Percentiles rank a stretch among this genome's conserved stretches.
phyloP scores from a whole-genome alignment of 1,140 invertebrate species.

The Aphaenogaster rudis region DNA sequence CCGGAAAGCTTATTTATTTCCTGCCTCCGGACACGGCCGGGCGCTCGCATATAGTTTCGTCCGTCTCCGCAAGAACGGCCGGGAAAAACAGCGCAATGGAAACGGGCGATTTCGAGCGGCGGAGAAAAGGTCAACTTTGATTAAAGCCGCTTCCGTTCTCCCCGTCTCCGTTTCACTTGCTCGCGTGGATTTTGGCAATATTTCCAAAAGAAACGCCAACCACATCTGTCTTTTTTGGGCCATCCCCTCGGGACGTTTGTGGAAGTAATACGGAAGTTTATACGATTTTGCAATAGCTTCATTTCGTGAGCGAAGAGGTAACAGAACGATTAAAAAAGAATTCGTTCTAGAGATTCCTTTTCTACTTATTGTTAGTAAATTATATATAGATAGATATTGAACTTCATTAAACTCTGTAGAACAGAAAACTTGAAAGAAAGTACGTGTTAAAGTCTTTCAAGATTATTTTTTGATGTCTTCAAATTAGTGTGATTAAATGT shows the following conservation, averaged over 20 bases:
- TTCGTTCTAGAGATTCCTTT: neutral
- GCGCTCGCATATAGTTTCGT: conserved; percentile 39
- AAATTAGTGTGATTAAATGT: neutral
- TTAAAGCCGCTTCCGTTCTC: conserved; percentile 35
- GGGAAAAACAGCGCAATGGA: conserved; percentile 22
- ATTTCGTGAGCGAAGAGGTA: neutral
- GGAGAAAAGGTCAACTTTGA: conserved; percentile 46
- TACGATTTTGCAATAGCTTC: conserved; percentile 33
- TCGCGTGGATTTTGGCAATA: conserved; percentile 24
- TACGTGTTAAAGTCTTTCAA: neutral
- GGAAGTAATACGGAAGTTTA: conserved; percentile 17
- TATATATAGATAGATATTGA: conserved; percentile 6
- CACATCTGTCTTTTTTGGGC: neutral
- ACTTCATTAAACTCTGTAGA: conserved; percentile 12
- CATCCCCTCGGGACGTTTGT: neutral
- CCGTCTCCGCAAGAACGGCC: conserved; percentile 1
- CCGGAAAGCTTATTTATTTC: conserved; percentile 60
- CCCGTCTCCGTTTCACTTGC: neutral
- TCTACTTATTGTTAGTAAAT: neutral
- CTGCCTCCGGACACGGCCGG: conserved; percentile 7
- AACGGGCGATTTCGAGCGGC: conserved; percentile 11
- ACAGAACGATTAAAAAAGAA: conserved; percentile 26
- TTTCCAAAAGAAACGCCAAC: conserved; percentile 13
- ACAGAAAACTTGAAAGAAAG: neutral
- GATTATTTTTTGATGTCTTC: neutral